These are phyloP conservation scores for Elephas maximus DNA, from an alignment of 2,113 vertebrate genomes.

Conservation along the genomic window DNA sequence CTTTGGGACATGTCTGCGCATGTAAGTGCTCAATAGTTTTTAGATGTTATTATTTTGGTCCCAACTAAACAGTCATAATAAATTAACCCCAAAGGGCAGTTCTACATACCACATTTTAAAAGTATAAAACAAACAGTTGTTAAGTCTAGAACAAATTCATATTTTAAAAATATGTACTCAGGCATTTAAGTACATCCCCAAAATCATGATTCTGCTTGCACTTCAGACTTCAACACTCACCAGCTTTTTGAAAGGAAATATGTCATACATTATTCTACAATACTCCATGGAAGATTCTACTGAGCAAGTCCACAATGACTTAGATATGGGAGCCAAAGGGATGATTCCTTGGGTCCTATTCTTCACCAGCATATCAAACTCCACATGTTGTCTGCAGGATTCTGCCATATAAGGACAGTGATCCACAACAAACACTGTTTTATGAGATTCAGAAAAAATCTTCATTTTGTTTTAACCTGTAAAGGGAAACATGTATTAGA, in stretches of 20 bases:
- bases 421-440: conserved; percentile 99
- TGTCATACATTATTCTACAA: conserved; percentile 97
- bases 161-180: background rate
- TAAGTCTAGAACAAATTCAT: conserved; percentile 46
- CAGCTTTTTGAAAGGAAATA: conserved; percentile 96
- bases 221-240: conserved; percentile 87
- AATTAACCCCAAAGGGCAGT: conserved; percentile 19
- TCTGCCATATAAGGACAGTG: conserved; percentile 99
- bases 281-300: conserved; percentile 99
- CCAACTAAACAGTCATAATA: background rate
- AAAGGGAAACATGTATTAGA: conserved; percentile 27
- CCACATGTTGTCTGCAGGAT: conserved; percentile 97
- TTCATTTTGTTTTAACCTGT: conserved; percentile 91
- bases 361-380: conserved; percentile 99
- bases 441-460: conserved; percentile 98
- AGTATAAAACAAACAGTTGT: background rate
- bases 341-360: conserved; percentile 97
- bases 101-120: background rate
- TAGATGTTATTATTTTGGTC: conserved; percentile 8
- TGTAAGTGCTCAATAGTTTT: background rate
- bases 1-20: background rate
- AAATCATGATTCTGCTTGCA: conserved; percentile 48
- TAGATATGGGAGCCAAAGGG: conserved; percentile 97
- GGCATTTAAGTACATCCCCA: background rate
- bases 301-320: conserved; percentile 98